Conservation (phyloP, 1,140 invertebrate genomes). For the Drosophila bipectinata region DNA sequence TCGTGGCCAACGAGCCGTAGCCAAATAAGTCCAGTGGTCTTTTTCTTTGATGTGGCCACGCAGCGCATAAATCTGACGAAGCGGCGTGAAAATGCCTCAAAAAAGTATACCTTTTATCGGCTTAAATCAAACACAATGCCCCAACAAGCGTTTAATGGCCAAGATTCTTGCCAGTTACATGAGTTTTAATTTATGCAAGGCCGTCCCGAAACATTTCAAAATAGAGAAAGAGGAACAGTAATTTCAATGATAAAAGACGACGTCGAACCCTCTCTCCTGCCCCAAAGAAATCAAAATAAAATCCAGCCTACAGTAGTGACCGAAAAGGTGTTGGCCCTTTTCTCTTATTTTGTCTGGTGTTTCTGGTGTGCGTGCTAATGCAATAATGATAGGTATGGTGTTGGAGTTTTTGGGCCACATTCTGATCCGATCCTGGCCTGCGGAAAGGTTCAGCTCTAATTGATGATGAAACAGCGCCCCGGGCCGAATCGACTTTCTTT, state of each 20-base stretch:
- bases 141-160: slow-evolving; percentile 72
- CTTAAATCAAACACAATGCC: slow-evolving; percentile 77
- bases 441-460: slow-evolving; percentile 79
- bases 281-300: slow-evolving; percentile 20
- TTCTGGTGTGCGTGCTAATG: slow-evolving; percentile 48
- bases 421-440: slow-evolving; percentile 61
- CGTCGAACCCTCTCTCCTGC: slow-evolving; percentile 1
- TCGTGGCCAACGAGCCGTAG: slow-evolving; percentile 67
- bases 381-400: slow-evolving; percentile 60
- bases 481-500: slow-evolving; percentile 35
- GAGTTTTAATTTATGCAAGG: slow-evolving; percentile 78
- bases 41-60: slow-evolving; percentile 68
- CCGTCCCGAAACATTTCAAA: slow-evolving; percentile 1
- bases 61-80: slow-evolving; percentile 67
- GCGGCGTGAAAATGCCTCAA: slow-evolving; percentile 73
- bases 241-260: slow-evolving; percentile 65
- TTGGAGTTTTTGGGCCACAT: slow-evolving; percentile 18
- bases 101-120: slow-evolving; percentile 74
- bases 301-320: slow-evolving; percentile 52
- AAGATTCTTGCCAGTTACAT: slow-evolving; percentile 55
- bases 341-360: neutral
- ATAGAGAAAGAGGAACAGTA: slow-evolving; percentile 29
- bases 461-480: slow-evolving; percentile 69
- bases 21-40: slow-evolving; percentile 28
- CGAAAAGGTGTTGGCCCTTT: slow-evolving; percentile 46